Conservation (phyloP, 2,797 vertebrate species). For the Ptychadena robeensis region DNA sequence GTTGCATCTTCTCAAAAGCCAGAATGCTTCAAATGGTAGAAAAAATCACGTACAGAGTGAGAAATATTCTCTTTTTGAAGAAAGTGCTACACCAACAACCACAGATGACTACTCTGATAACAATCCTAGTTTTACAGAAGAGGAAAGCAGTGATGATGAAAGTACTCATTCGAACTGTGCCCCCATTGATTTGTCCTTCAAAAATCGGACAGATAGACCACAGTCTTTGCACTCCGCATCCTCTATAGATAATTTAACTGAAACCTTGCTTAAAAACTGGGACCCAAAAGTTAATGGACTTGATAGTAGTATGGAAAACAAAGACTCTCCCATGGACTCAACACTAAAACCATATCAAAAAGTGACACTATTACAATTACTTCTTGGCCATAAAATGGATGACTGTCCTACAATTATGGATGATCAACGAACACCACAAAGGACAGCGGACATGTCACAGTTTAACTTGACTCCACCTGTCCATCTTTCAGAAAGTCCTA, state of each 20-base stretch:
- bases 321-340: conserved; percentile 79
- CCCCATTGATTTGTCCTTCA: conserved; percentile 96
- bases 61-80: conserved; percentile 79
- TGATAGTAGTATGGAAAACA: conserved; percentile 77
- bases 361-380: conserved; percentile 94
- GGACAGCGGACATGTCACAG: conserved; percentile 75
- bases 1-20: conserved; percentile 94
- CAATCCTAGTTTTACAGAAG: conserved; percentile 90
- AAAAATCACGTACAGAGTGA: conserved; percentile 86
- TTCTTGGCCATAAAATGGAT: conserved; percentile 92
- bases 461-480: conserved; percentile 70
- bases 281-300: conserved; percentile 86
- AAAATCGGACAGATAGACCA: conserved; percentile 79
- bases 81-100: conserved; percentile 85
- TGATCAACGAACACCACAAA: conserved; percentile 80
- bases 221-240: conserved; percentile 72
- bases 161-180: conserved; percentile 93
- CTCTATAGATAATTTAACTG: conserved; percentile 89
- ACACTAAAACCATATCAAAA: conserved; percentile 92
- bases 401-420: conserved; percentile 80
- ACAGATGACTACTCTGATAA: conserved; percentile 91
- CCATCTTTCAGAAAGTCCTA: conserved; percentile 74
- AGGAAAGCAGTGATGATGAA: conserved; percentile 94
- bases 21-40: conserved; percentile 86
- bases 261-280: conserved; percentile 92